phyloP scores from a whole-genome alignment of 2,797 vertebrate genomes.

The Scolopax bukidnonensis region DNA sequence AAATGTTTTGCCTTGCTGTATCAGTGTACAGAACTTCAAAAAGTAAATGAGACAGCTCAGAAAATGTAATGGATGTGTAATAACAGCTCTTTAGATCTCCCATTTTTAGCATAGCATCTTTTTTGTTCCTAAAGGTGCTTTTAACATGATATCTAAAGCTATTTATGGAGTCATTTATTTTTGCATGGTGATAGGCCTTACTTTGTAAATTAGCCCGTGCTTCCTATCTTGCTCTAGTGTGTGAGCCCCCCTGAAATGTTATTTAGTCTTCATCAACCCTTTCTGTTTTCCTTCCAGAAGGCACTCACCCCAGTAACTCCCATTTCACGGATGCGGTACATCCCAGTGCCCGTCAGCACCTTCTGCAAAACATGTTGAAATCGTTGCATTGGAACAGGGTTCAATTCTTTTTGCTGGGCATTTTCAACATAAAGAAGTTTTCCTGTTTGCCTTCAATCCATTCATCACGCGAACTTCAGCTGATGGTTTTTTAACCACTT shows the following conservation, averaged over 20 bases:
- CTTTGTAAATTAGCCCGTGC: slow-evolving; percentile 84
- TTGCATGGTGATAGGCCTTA: slow-evolving; percentile 81
- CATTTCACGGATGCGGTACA: background rate
- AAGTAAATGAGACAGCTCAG: slow-evolving; percentile 80
- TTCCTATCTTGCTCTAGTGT: slow-evolving; percentile 50
- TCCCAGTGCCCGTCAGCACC: background rate
- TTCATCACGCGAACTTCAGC: background rate
- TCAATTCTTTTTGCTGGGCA: background rate
- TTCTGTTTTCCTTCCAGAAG: slow-evolving; percentile 32
- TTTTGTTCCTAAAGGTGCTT: slow-evolving; percentile 82
- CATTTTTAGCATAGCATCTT: slow-evolving; percentile 79
- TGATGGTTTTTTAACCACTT: slow-evolving; percentile 19
- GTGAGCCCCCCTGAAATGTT: slow-evolving; percentile 75
- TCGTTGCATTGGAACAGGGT: rapidly evolving
- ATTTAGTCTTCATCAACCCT: slow-evolving; percentile 25
- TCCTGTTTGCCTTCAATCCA: slow-evolving; percentile 8
- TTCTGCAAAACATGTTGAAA: background rate
- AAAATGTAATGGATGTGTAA: slow-evolving; percentile 89
- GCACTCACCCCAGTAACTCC: slow-evolving; percentile 31
- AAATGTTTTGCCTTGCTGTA: slow-evolving; percentile 82
- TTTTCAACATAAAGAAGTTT: background rate
- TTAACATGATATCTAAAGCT: slow-evolving; percentile 92
- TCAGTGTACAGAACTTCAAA: slow-evolving; percentile 85
- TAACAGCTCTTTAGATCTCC: slow-evolving; percentile 83
- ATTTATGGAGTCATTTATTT: slow-evolving; percentile 85